Evolutionary conservation across 2,113 vertebrate species (phyloP), one percentile per base, ranked within the genome.

Genomic region (Chionis minor): DNA sequence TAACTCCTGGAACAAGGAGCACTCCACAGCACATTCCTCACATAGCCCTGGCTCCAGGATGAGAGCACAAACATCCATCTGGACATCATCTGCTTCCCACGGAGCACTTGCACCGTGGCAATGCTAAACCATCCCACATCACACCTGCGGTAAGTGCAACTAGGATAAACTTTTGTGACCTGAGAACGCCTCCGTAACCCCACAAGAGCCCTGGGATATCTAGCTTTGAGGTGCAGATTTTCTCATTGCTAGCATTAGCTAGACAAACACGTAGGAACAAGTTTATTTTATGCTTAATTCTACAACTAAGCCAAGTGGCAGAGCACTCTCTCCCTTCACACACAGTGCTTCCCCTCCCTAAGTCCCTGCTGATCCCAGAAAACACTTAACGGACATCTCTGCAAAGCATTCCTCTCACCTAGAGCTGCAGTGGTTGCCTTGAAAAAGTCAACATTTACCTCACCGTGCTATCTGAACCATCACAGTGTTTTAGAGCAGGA

Each of bases 71-170:
- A 38, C 6, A 20, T 35, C 86, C 84, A 11, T 54, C 24, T 86
- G 90, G 81, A 83, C 63, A 42, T 92, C 72, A 26, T 40, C 89
- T 54, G 72, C 77, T 73, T 54, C 69, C 80, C 11, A 0, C 1
- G 28, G 38, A 40, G 6, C 0, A 2, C 52, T 56, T 9, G 5
- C 7, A 21, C 26, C 0, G 0, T 2, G 5, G 40, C 1, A 6
- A 4, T 4, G 26, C 62, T n/a, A 8, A 75, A 28, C 22, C 49
- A 44, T 28, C 24, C 52, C 44, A 10, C 51, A 20, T 9, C 56
- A 30, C 73, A 49, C 33, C 84, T 89, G 28, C 2, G 4, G 9
- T 21, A 38, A 63, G 61, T 10, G 23, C 61, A 91, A 3, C n/a
- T 8, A 2, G 54, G 38, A 61, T 63, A 63, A 92, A 19, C 14